Percentiles rank a stretch among this genome's conserved stretches.
Evolutionary conservation across 1,140 invertebrate genomes (phyloP).

Genomic region (Mylabris phalerata): DNA sequence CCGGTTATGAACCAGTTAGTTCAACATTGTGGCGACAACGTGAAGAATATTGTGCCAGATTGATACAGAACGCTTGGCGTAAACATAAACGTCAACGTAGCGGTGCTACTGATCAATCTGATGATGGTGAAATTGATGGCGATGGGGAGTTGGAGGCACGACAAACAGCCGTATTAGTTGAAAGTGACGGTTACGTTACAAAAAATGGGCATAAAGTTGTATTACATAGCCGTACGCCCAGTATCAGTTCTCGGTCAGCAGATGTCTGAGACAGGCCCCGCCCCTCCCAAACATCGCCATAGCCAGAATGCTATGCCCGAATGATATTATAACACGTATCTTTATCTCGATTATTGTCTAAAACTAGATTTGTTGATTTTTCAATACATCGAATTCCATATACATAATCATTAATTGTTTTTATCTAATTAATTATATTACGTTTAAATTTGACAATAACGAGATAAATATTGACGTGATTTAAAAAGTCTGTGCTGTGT

Average conservation of each 20-base stretch:
- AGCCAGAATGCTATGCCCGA: conserved; percentile 23
- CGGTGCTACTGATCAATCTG: conserved; percentile 40
- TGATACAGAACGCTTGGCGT: conserved; percentile 92
- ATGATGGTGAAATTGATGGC: conserved; percentile 43
- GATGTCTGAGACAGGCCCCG: conserved; percentile 68
- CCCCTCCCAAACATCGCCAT: conserved; percentile 46
- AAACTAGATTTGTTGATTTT: background rate
- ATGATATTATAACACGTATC: background rate
- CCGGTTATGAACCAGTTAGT: conserved; percentile 86
- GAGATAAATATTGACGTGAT: conserved; percentile 30
- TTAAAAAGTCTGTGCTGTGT: conserved; percentile 37
- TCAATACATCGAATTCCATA: background rate
- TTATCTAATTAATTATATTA: background rate
- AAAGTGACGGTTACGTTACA: conserved; percentile 71
- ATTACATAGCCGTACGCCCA: conserved; percentile 77
- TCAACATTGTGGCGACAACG: conserved; percentile 90
- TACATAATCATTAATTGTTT: background rate
- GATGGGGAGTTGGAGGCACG: conserved; percentile 42
- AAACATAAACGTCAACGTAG: conserved; percentile 61
- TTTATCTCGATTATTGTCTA: conserved; percentile 18
- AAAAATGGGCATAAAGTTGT: conserved; percentile 84
- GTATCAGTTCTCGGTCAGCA: conserved; percentile 68
- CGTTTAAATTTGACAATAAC: conserved; percentile 18
- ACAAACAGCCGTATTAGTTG: conserved; percentile 73
- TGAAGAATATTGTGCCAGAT: conserved; percentile 89